Base-by-base conservation (phyloP, 2,113 vertebrate species). In the Leptobrachium leishanense region DNA sequence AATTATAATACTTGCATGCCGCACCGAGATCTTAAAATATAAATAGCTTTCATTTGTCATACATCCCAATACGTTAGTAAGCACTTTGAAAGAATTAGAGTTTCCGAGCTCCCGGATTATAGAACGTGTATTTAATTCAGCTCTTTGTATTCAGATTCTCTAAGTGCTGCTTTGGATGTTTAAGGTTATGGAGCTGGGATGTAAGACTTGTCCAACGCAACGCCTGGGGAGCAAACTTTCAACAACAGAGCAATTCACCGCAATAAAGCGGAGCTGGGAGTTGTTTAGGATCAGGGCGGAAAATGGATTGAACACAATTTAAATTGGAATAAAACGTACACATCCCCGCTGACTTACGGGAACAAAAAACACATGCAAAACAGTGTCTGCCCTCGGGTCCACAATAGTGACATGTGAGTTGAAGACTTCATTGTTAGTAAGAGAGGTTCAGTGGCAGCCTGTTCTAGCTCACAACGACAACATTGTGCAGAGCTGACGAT, bases 231-330 rank as follows among this genome's bases (percentile, higher is more conserved):
- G 12, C 9, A 41, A 11, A 66, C 43, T 31, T 75, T 65, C 10
- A 5, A 2, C 20, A 54, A n/a, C 20, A 71, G 31, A 54, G 54
- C 74, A 76, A 68, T 57, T 76, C 53, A 42, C 5, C 6, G n/a
- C 62, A 64, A 64, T 20, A 64, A 64, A 64, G 62, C 62, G 20
- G n/a, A 42, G 46, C 66, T 50, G 66, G 42, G 50, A 55, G 39
- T 55, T 64, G 68, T 76, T 76, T 68, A 11, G 64, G 65, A 76
- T 67, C 64, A 67, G 43, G 2, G 43, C 74, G 42, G 64, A 54
- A 76, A 50, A 74, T 39, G 11, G 46, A 59, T 59, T 11, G 55
- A 59, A 59, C 13, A 15, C 55, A 59, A 15, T 13, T 59, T 12
- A 59, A 59, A 2, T 59, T 15, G 55, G 11, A 59, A 13, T 59